These are phyloP conservation scores for Lordiphosa andalusiaca DNA, from an alignment of 2,888 invertebrate species.

Conservation along the genomic window DNA sequence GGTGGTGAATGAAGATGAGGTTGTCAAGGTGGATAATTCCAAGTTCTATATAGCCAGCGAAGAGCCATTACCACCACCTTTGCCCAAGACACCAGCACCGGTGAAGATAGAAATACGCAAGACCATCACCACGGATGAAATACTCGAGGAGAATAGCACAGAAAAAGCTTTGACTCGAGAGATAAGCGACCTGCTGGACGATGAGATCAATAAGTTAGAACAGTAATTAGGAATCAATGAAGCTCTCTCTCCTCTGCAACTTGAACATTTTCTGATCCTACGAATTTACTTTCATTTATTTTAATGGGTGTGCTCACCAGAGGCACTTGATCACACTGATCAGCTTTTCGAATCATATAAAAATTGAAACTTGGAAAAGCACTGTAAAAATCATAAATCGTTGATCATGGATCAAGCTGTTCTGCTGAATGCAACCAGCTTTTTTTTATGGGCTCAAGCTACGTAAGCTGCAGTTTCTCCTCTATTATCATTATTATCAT, in stretches of 20 bases:
- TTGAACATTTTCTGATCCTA: too few species aligned
- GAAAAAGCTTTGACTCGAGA: conserved; percentile 75
- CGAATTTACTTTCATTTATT: too few species aligned
- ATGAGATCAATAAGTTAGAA: conserved; percentile 76
- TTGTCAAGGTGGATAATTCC: conserved; percentile 74
- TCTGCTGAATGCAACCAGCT: conserved; percentile 18
- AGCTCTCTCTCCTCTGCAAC: conserved; percentile 4
- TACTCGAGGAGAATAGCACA: conserved; percentile 73
- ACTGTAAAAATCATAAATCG: too few species aligned
- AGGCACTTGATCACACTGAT: too few species aligned
- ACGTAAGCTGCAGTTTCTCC: conserved; percentile 59
- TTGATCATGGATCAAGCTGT: conserved; percentile 9
- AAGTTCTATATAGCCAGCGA: conserved; percentile 76
- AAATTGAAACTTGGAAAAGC: too few species aligned
- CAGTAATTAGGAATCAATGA: not conserved
- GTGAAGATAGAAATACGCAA: conserved; percentile 78
- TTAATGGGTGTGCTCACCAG: too few species aligned
- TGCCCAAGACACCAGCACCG: conserved; percentile 72
- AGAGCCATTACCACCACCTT: conserved; percentile 50
- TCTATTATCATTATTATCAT: conserved; percentile 31
- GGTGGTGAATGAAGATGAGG: conserved; percentile 67
- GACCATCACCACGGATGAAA: conserved; percentile 77
- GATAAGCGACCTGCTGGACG: conserved; percentile 78
- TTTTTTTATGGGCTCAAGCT: conserved; percentile 63
- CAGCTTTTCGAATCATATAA: too few species aligned